Percentiles rank a stretch among this genome's conserved stretches.
Evolutionary conservation across 1,140 invertebrate species (phyloP).

Genomic region (Trichonephila inaurata): DNA sequence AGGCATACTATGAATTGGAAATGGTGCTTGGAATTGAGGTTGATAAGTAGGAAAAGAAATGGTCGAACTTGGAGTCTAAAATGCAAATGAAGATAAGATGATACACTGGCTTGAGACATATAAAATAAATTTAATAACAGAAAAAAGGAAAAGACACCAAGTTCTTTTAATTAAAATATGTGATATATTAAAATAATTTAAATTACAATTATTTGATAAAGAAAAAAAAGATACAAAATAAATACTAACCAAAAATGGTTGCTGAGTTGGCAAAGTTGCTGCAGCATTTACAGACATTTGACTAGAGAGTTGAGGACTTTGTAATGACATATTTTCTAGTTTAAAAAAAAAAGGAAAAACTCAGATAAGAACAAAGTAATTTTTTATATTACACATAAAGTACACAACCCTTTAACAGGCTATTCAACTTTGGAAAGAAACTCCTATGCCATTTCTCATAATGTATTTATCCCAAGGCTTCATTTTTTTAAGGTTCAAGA

Average conservation of each 20-base stretch:
- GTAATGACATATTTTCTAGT: constrained; percentile 11
- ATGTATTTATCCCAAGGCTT: too few species aligned
- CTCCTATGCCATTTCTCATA: too few species aligned
- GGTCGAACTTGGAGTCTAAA: constrained; percentile 6
- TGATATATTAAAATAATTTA: background rate
- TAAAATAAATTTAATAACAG: too few species aligned
- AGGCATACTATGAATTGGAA: constrained; percentile 29
- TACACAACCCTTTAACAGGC: too few species aligned
- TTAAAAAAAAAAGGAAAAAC: background rate
- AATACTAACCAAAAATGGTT: constrained; percentile 27
- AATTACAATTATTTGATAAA: too few species aligned
- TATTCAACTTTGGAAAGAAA: too few species aligned
- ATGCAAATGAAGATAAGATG: background rate
- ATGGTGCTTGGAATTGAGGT: background rate
- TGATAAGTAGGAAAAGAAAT: constrained; percentile 33
- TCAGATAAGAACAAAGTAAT: too few species aligned
- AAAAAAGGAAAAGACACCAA: too few species aligned
- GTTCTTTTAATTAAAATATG: background rate
- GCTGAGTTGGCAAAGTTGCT: constrained; percentile 11
- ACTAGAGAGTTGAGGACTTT: constrained; percentile 51
- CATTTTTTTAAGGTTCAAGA: too few species aligned
- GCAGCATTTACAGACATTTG: constrained; percentile 40
- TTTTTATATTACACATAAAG: too few species aligned
- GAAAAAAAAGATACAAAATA: background rate
- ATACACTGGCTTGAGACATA: too few species aligned